These are phyloP conservation scores for Drosophila sproati DNA, from an alignment of 1,140 invertebrate species.

Conservation along the genomic window DNA sequence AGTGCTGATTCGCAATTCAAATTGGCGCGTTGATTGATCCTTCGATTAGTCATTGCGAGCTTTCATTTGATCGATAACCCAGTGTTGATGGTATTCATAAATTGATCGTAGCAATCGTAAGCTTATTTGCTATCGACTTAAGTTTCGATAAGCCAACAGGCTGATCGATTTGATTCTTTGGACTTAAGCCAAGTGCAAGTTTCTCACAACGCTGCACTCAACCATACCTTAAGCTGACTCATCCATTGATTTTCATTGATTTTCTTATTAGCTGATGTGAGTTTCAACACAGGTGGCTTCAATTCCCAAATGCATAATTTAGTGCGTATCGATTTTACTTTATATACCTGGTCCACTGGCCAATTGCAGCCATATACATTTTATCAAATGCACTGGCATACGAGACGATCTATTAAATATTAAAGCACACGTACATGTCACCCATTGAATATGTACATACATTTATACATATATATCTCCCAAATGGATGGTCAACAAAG, in stretches of 20 bases:
- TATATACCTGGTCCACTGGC: constrained; percentile 27
- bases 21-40: not conserved
- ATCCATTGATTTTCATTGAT: constrained; percentile 47
- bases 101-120: too few species aligned
- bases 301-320: constrained; percentile 66
- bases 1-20: not conserved
- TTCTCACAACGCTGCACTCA: constrained; percentile 11
- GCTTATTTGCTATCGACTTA: too few species aligned
- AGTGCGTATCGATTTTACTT: constrained; percentile 61
- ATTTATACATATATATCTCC: not conserved
- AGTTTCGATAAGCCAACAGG: too few species aligned
- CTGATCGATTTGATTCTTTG: too few species aligned
- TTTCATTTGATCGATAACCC: constrained; percentile 10
- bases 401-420: constrained; percentile 47
- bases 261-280: constrained; percentile 24
- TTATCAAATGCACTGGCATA: constrained; percentile 59
- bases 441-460: constrained; percentile 6
- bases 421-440: constrained; percentile 46
- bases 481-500: constrained; percentile 39
- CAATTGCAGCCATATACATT: constrained; percentile 48
- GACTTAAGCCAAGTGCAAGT: too few species aligned
- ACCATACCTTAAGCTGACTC: not conserved
- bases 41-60: not conserved
- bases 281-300: constrained; percentile 27
- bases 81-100: not conserved